Percentiles rank a stretch among this genome's conserved stretches.
Evolutionary conservation across 1,140 invertebrate genomes (phyloP).

Genomic region (Lordiphosa clarofinis): DNA sequence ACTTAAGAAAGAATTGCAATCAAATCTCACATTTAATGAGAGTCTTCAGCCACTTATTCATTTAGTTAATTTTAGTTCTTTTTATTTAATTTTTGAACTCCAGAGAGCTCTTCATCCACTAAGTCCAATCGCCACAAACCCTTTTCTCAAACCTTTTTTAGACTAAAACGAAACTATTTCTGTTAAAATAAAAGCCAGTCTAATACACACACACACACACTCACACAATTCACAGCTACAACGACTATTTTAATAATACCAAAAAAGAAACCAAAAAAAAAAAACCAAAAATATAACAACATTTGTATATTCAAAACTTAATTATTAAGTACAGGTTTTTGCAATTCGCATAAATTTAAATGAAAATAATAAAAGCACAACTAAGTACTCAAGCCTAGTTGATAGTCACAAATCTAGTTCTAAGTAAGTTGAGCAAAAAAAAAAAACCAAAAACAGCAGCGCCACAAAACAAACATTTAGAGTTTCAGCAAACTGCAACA

Average conservation of each 20-base stretch:
- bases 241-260: conserved; percentile 71
- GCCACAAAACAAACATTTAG: conserved; percentile 57
- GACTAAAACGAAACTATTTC: too few species aligned
- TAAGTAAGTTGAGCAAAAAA: conserved; percentile 2
- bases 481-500: conserved; percentile 62
- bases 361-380: conserved; percentile 55
- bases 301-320: conserved; percentile 69
- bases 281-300: conserved; percentile 21
- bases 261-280: conserved; percentile 16
- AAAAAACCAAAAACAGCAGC: conserved; percentile 42
- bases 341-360: conserved; percentile 39
- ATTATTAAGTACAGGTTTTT: conserved; percentile 66
- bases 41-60: too few species aligned
- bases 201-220: conserved; percentile 24
- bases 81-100: too few species aligned
- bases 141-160: too few species aligned
- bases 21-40: too few species aligned
- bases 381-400: conserved; percentile 45
- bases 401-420: conserved; percentile 24
- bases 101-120: too few species aligned
- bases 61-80: too few species aligned
- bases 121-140: too few species aligned
- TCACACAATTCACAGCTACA: conserved; percentile 25
- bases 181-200: conserved; percentile 7
- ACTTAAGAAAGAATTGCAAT: too few species aligned